Evolutionary conservation across 2,888 invertebrate genomes (phyloP), one percentile per base, ranked within the genome.

Genomic region (Zeuzera pyrina): DNA sequence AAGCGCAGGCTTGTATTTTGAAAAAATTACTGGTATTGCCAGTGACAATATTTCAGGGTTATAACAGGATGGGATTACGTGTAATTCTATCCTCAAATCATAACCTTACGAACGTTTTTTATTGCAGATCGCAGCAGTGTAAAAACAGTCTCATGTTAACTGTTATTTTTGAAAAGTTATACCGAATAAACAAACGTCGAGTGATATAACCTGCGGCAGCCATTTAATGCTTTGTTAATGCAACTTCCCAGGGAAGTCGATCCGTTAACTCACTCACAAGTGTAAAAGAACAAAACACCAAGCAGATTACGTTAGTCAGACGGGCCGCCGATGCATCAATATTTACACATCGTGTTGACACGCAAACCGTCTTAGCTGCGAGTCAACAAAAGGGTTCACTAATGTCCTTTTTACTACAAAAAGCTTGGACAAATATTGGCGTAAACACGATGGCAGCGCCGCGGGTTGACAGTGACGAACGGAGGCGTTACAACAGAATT

Each of bases 321-420:
- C 67, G 43, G 66, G 69, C 83, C 77, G 79, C 62, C 65, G 63
- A 57, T 56, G 60, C 54, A 53, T 52, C 63, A 81, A 83, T 78
- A 79, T 83, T 83, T 73, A 63, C 53, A 31, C 45, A 42, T 47
- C 46, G 56, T 77, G 74, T 79, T 74, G 73, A 81, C 83, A 74
- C 62, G 77, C 66, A 78, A 81, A 81, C 79, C 74, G 78, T 69
- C 81, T 83, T 77, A 79, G 68, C 63, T 52, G 63, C 57, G 60
- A 47, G 71, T 63, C 69, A 77, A 81, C 72, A 81, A 62, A 78
- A 79, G 79, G 83, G 81, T 72, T 74, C 76, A 70, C 74, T 78
- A 81, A 79, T 81, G 81, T 74, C 77, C 78, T 78, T 79, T 79
- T 79, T 78, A 74, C 70, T 53, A 76, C 71, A 79, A 78, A 78